Evolutionary conservation across 2,888 invertebrate genomes (phyloP), one percentile per base, ranked within the genome.

Genomic region (Pilophorus perplexus): DNA sequence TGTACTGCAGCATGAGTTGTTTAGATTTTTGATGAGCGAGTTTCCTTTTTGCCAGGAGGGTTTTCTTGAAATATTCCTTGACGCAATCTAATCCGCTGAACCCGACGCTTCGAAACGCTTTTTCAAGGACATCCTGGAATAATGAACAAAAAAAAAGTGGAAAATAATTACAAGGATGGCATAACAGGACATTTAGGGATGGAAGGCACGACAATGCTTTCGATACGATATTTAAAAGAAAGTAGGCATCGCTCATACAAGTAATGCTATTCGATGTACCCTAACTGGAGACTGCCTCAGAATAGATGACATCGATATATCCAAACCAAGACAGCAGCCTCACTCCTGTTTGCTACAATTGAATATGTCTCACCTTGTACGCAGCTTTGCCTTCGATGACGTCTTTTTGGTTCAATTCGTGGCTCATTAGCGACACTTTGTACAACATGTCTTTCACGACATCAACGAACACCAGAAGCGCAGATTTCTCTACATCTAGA

Each of bases 61-160:
- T 62, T 18, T 62, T 62, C 33, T 48, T 62, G 62, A 62, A 62
- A 33, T 62, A 62, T 3, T 62, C 62, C 16, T 27, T 44, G 18
- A 62, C 48, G 33, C 62, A 62, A 23, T 62, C 62, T 10, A 62
- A 28, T 6, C 62, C 62, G 20, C 62, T 62, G 62, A 62, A 62
- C 10, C 62, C 62, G 10, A 62, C 46, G n/a, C 62, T 62, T 12
- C 33, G 46, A 10, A 62, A 62, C n/a, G 62, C 62, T 25, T 62
- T 62, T 62, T 62, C 62, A 12, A 62, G 12, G 5, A 62, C 62
- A 22, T 62, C 62, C 62, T 62, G n/a, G 1, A 42, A 57, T 33
- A 33, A 33, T 42, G 6, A 33, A 42, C n/a, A 42, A n/a, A n/a
- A n/a, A n/a, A n/a, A n/a, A n/a, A n/a, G n/a, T n/a, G n/a, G n/a